Base-by-base conservation (phyloP, 2,797 vertebrate species). In the Mus minutoides region DNA sequence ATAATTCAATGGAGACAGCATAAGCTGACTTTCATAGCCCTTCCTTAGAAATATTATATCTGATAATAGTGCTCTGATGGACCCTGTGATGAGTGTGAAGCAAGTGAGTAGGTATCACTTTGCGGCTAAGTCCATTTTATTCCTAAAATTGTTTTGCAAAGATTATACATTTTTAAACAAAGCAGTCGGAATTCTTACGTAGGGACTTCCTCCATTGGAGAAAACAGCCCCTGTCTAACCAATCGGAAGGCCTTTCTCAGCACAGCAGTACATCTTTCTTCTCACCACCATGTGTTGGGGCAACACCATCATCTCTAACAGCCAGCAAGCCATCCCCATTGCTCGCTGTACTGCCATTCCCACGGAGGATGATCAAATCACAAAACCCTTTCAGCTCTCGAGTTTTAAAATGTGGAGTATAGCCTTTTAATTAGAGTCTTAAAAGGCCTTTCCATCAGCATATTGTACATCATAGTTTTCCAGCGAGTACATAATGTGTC, bases 341-440 rank as follows among this genome's bases (percentile, higher is more conserved):
- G 83, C 92, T 83, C 97, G 96, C 98, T 97, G 97, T 97, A 98
- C 92, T 95, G 86, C 96, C 96, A 94, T 98, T 97, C 95, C 26
- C 85, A 95, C n/a, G 62, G 96, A 97, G 96, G 88, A 97, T 97
- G 96, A 95, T 98, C 94, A 94, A 97, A 97, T 97, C 98, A 96
- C 98, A 98, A 98, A 99, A 98, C 98, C 98, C 98, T 99, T 99
- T 99, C 99, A 99, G 98, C 99, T 99, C 98, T 98, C 92, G 73
- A 76, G 78, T 95, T 91, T 76, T 60, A 58, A 96, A 94, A 80
- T 80, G 95, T 97, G 82, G 34, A 46, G 95, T 96, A 76, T 26
- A 46, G 54, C 21, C 54, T 97, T 92, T 97, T 62, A 92, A 71
- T 29, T 56, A 71, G 6, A 96, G 52, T 58, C 90, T 85, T 92